These are phyloP conservation scores for Pseudoatta argentina DNA, from an alignment of 1,140 invertebrate species.

Conservation along the genomic window DNA sequence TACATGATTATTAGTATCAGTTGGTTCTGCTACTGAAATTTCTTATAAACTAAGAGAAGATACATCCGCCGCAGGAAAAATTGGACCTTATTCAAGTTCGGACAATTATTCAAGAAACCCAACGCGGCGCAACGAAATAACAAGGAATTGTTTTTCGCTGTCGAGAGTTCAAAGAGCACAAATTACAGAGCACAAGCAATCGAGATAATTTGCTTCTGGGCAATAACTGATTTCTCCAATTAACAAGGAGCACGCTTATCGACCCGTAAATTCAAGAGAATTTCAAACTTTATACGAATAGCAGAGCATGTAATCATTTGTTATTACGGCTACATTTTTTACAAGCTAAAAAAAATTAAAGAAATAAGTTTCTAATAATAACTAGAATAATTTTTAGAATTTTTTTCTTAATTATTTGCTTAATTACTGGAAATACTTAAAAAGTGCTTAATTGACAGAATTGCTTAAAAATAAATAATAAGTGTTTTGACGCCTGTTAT, in stretches of 20 bases:
- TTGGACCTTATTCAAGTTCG: conserved; percentile 1
- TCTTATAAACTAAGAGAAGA: background rate
- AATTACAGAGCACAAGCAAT: conserved; percentile 61
- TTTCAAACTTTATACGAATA: conserved; percentile 16
- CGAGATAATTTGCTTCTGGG: conserved; percentile 50
- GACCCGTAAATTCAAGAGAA: conserved; percentile 42
- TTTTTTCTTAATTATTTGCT: background rate
- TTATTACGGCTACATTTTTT: background rate
- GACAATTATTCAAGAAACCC: conserved; percentile 26
- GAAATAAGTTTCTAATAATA: background rate
- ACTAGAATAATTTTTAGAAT: background rate
- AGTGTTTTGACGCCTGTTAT: background rate
- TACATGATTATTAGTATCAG: background rate
- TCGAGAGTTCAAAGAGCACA: conserved; percentile 57
- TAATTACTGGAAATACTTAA: background rate
- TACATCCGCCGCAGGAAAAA: background rate
- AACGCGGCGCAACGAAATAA: conserved; percentile 54
- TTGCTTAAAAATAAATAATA: background rate
- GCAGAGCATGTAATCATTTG: background rate
- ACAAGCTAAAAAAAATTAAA: background rate
- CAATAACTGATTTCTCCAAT: conserved; percentile 37
- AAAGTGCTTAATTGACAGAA: background rate
- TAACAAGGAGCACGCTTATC: conserved; percentile 44
- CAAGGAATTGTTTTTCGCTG: conserved; percentile 59
- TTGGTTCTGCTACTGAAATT: background rate